A percentile compares a stretch with the other conserved stretches of the same genome.
Evolutionary conservation across 2,797 vertebrate species (phyloP).

Genomic region (Sphenodon punctatus): DNA sequence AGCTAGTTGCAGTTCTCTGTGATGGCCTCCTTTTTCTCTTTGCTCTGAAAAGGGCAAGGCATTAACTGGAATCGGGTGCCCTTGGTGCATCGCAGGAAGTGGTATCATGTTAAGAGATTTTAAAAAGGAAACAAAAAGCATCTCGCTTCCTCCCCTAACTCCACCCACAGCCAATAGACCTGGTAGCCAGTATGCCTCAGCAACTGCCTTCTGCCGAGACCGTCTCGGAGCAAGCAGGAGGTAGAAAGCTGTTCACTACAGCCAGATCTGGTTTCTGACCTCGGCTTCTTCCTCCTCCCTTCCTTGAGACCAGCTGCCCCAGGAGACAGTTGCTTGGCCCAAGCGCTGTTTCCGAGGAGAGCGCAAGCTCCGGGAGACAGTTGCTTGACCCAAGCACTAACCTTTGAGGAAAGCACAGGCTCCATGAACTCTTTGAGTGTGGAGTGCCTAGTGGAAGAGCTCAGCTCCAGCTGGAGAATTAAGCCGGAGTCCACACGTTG

Average conservation of each 20-base stretch:
- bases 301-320: too few species aligned
- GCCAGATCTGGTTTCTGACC: neutral
- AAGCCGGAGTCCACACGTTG: too few species aligned
- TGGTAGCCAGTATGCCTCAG: rapidly evolving
- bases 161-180: neutral
- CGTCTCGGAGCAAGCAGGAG: neutral
- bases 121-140: too few species aligned
- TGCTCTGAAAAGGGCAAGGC: neutral
- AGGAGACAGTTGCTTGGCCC: too few species aligned
- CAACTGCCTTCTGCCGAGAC: rapidly evolving
- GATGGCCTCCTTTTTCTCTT: neutral
- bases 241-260: neutral
- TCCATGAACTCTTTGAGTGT: neutral
- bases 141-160: neutral
- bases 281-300: neutral
- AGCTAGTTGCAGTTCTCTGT: constrained; percentile 53
- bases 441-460: neutral
- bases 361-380: too few species aligned
- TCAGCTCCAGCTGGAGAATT: rapidly evolving
- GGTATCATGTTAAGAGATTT: rapidly evolving
- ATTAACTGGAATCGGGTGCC: neutral
- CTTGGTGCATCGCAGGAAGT: rapidly evolving
- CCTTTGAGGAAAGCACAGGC: neutral
- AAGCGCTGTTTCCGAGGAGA: too few species aligned
- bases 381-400: rapidly evolving